Evolutionary conservation across 2,113 vertebrate genomes (phyloP), one percentile per base, ranked within the genome.

Genomic region (Nipponia nippon): DNA sequence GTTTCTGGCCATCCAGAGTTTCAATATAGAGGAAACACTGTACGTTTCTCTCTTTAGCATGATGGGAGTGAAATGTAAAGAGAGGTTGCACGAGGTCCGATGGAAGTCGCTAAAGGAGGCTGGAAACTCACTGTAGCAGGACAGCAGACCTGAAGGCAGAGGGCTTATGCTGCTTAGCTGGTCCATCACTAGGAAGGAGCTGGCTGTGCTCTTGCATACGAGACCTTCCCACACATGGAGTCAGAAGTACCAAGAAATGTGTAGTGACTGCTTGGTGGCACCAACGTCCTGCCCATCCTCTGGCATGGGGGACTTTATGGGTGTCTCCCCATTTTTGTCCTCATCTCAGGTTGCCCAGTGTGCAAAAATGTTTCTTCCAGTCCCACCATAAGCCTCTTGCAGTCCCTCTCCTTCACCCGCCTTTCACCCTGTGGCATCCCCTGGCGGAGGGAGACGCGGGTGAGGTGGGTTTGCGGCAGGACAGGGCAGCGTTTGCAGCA

Each of bases 321-420:
- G n/a, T 38, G 8, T 32, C 5, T 65, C 25, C 11, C 8, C 15
- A 1, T 47, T 62, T 27, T 18, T 30, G 2, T 18, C 6, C 42
- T 72, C 44, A 8, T 30, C 44, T 73, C 32, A 18, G 17, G 8
- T 14, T 63, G 52, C 40, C 16, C 42, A 19, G 22, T 3, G 34
- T 76, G 42, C n/a, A 38, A 6, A 88, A 30, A 11, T 3, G 6
- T 49, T 77, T 73, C 50, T 81, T 71, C 38, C 55, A 47, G 38
- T n/a, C 16, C 40, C 11, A 3, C 13, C 4, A 0, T 1, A 13
- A 87, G 26, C 36, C 4, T 77, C 46, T 44, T 0, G 0, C 38
- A 2, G 1, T 38, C 56, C 3, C 0, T 32, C 23, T 89, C 67
- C 76, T 87, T 83, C 76, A 67, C 47, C 58, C 0, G 2, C 46